phyloP scores from a whole-genome alignment of 2,888 invertebrate genomes.

The Pachycephus smyrnensis region DNA sequence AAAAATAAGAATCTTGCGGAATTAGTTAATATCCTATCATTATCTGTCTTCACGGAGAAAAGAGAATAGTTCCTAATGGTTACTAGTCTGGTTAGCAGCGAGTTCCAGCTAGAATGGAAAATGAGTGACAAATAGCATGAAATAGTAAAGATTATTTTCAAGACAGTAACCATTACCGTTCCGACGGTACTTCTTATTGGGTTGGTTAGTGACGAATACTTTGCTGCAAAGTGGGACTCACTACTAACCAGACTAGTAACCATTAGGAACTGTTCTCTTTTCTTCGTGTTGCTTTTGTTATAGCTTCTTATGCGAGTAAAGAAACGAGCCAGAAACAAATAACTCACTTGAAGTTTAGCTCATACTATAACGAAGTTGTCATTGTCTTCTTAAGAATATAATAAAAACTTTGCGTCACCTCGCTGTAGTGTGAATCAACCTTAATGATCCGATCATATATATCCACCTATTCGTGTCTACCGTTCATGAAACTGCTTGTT shows the following conservation, averaged over 20 bases:
- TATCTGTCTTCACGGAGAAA: neutral
- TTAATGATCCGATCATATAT: neutral
- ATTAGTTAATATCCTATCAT: neutral
- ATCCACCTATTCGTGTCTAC: no score
- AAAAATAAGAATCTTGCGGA: neutral
- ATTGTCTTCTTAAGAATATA: neutral
- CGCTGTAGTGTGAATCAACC: neutral
- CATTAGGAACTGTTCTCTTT: neutral
- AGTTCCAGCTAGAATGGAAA: no score
- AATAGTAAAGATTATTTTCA: no score
- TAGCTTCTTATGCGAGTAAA: neutral
- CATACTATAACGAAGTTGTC: neutral
- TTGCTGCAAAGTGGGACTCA: neutral
- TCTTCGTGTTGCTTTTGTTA: neutral
- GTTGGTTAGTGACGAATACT: neutral
- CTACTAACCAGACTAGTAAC: neutral
- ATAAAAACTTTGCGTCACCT: neutral
- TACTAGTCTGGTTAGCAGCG: no score
- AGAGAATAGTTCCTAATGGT: no score
- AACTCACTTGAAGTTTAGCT: neutral
- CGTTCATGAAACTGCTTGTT: neutral
- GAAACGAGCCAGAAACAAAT: neutral
- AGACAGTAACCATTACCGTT: no score
- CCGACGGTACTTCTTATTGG: no score
- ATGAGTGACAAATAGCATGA: no score